These are phyloP conservation scores for Thaumatotibia leucotreta DNA, from an alignment of 1,140 invertebrate species.

Conservation along the genomic window DNA sequence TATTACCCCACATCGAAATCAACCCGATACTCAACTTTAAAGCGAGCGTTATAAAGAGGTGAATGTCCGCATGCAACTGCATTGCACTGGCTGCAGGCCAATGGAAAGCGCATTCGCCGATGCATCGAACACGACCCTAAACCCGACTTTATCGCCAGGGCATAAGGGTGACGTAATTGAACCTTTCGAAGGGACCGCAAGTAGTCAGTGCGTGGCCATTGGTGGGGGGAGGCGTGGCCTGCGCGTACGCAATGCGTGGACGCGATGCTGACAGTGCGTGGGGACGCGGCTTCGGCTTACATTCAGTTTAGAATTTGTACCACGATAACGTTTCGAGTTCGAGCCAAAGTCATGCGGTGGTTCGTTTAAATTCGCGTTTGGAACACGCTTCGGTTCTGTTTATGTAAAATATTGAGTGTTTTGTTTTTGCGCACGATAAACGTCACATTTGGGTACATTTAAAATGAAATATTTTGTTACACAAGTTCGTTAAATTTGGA, in stretches of 20 bases:
- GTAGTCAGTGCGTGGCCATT: background rate
- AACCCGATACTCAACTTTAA: background rate
- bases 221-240: slow-evolving; percentile 45
- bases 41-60: background rate
- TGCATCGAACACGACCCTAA: background rate
- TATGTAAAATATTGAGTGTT: background rate
- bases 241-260: slow-evolving; percentile 61
- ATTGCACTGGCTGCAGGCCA: too few relatives aligned
- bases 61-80: background rate
- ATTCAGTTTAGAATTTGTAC: background rate
- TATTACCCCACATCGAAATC: too few relatives aligned
- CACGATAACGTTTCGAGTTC: background rate
- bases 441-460: too few relatives aligned
- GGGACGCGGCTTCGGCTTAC: slow-evolving; percentile 23
- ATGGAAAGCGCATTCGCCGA: too few relatives aligned
- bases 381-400: background rate
- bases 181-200: slow-evolving; percentile 70
- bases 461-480: too few relatives aligned
- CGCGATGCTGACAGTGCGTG: slow-evolving; percentile 39
- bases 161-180: slow-evolving; percentile 5
- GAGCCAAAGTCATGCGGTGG: too few relatives aligned
- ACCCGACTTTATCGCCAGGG: background rate
- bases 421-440: too few relatives aligned
- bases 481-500: too few relatives aligned
- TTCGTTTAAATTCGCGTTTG: background rate